Percentiles rank a stretch among this genome's conserved stretches.
phyloP scores from a whole-genome alignment of 2,113 vertebrate species.

The Ptyas mucosa region DNA sequence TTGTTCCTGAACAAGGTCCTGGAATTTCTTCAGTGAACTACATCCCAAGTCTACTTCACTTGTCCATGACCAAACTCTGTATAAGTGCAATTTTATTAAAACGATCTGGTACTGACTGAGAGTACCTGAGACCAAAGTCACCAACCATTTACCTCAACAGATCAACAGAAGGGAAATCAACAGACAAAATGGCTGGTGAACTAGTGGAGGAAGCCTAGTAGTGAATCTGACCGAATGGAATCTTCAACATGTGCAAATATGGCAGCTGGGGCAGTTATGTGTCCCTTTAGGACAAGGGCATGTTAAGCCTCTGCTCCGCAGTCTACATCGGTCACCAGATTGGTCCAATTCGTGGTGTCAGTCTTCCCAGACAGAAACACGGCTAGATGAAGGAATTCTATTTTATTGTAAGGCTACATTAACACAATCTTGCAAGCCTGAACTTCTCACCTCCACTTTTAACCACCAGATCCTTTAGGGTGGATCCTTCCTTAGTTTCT shows the following conservation, averaged over 20 bases:
- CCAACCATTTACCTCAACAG: background rate
- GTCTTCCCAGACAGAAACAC: background rate
- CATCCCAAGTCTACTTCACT: background rate
- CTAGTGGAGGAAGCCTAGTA: background rate
- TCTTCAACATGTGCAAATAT: background rate
- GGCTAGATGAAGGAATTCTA: background rate
- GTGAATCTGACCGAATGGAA: background rate
- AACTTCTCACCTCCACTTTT: background rate
- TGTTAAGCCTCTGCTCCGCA: background rate
- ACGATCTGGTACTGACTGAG: background rate
- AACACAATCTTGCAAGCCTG: background rate
- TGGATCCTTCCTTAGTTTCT: background rate
- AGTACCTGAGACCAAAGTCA: background rate
- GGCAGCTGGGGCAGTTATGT: background rate
- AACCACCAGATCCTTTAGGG: background rate
- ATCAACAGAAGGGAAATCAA: background rate
- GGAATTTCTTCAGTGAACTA: background rate
- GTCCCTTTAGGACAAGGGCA: background rate
- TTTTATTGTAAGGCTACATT: background rate
- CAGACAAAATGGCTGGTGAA: background rate
- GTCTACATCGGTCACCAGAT: background rate
- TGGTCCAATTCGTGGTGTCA: background rate
- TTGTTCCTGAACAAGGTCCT: background rate
- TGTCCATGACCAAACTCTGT: background rate
- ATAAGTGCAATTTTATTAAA: background rate